Conservation (phyloP, 2,888 invertebrate genomes). For the Galeruca laticollis region DNA sequence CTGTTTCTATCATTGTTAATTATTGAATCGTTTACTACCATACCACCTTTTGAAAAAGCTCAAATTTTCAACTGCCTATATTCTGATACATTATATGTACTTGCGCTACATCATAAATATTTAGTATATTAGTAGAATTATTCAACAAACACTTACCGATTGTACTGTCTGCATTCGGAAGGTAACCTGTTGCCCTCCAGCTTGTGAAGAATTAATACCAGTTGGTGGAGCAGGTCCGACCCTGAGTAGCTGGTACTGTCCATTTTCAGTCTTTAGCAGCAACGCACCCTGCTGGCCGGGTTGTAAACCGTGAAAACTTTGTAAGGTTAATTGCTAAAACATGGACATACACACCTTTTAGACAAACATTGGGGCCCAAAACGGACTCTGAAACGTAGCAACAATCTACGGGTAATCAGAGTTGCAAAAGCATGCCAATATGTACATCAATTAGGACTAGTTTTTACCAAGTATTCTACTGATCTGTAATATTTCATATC, state of each 20-base stretch:
- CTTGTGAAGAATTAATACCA: slow-evolving; percentile 68
- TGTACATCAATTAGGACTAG: neutral
- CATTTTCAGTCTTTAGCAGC: slow-evolving; percentile 96
- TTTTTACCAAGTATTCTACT: neutral
- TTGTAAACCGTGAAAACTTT: slow-evolving; percentile 87
- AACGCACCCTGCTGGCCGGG: slow-evolving; percentile 90
- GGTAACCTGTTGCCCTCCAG: slow-evolving; percentile 76
- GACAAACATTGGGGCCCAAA: slow-evolving; percentile 46
- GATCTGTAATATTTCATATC: too few relatives aligned
- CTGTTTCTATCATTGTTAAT: too few relatives aligned
- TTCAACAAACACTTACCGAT: slow-evolving; percentile 76
- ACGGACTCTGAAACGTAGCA: slow-evolving; percentile 38
- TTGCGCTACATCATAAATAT: too few relatives aligned
- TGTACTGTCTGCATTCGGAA: slow-evolving; percentile 89
- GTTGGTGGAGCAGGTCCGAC: slow-evolving; percentile 83
- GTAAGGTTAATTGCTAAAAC: slow-evolving; percentile 84
- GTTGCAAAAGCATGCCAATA: slow-evolving; percentile 26
- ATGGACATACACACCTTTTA: slow-evolving; percentile 50
- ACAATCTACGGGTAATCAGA: slow-evolving; percentile 32
- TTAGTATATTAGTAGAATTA: neutral
- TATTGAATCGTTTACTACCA: too few relatives aligned
- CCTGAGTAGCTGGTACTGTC: slow-evolving; percentile 92
- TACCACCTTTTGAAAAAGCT: too few relatives aligned
- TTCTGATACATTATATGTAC: too few relatives aligned
- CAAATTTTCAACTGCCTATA: too few relatives aligned